These are phyloP conservation scores for Mythimna albipuncta DNA, from an alignment of 2,888 invertebrate species.

Conservation along the genomic window DNA sequence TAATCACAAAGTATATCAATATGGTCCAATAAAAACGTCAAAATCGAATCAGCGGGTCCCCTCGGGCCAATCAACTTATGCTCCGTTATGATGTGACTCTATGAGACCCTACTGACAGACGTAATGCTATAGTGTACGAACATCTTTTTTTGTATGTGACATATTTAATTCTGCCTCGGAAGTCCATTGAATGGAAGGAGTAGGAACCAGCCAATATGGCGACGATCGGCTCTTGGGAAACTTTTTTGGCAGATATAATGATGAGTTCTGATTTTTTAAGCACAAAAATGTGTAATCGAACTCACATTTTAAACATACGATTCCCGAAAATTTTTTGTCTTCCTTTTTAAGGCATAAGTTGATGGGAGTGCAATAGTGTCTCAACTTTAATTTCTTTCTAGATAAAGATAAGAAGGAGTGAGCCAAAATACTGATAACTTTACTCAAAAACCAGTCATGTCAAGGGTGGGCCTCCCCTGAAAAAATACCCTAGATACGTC, in stretches of 20 bases:
- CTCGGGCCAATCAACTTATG: constrained; percentile 79
- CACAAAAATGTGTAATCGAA: no score
- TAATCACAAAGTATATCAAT: constrained; percentile 86
- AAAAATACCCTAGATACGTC: no score
- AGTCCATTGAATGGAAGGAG: neutral
- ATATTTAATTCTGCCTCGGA: neutral
- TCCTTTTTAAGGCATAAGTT: no score
- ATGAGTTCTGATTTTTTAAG: neutral
- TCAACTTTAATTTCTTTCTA: no score
- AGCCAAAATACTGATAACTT: no score
- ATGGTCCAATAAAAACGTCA: constrained; percentile 87
- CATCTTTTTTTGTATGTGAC: neutral
- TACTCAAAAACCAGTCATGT: no score
- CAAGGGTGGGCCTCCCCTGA: neutral
- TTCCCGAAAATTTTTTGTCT: no score
- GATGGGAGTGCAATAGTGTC: no score
- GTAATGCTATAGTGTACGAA: constrained; percentile 26
- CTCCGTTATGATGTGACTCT: constrained; percentile 67
- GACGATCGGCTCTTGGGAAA: no score
- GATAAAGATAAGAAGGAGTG: no score
- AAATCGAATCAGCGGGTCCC: constrained; percentile 85
- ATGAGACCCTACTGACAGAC: constrained; percentile 58
- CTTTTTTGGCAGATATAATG: neutral
- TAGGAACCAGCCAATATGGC: no score
- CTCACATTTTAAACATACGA: no score